Evolutionary conservation across 2,113 vertebrate genomes (phyloP).

Genomic region (Notarius quadriscutis): DNA sequence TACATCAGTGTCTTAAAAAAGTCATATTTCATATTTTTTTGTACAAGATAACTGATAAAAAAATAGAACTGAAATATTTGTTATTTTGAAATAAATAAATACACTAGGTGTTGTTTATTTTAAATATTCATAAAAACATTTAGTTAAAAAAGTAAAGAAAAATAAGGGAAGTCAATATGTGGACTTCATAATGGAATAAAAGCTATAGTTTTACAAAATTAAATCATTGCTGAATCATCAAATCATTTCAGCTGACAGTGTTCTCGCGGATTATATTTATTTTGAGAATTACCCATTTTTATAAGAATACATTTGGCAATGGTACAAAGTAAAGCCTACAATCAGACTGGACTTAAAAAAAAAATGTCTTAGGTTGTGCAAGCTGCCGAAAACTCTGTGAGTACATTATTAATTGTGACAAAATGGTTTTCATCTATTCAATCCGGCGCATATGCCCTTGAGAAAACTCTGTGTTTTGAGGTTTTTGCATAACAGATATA

Average conservation of each 20-base stretch:
- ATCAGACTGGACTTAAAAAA: neutral
- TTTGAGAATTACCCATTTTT: neutral
- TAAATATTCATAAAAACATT: neutral
- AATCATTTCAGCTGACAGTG: neutral
- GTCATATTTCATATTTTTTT: neutral
- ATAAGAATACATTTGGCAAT: neutral
- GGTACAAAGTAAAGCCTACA: neutral
- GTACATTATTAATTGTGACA: slow-evolving; percentile 36
- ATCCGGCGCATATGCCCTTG: slow-evolving; percentile 31
- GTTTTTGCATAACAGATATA: slow-evolving; percentile 28
- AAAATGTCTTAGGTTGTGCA: neutral
- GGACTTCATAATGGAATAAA: neutral
- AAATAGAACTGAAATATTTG: neutral
- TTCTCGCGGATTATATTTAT: slow-evolving; percentile 4
- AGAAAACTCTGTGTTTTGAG: slow-evolving; percentile 19
- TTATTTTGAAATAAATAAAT: neutral
- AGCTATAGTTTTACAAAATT: slow-evolving; percentile 7
- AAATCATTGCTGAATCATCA: neutral
- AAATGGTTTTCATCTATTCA: slow-evolving; percentile 27
- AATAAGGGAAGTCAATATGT: slow-evolving; percentile 14
- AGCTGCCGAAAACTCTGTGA: slow-evolving; percentile 12
- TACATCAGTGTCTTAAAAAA: neutral
- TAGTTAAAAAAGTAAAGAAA: slow-evolving; percentile 18
- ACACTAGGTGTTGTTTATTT: neutral
- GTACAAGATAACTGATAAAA: neutral